These are phyloP conservation scores for Decapterus maruadsi DNA, from an alignment of 2,797 vertebrate species.

Conservation along the genomic window DNA sequence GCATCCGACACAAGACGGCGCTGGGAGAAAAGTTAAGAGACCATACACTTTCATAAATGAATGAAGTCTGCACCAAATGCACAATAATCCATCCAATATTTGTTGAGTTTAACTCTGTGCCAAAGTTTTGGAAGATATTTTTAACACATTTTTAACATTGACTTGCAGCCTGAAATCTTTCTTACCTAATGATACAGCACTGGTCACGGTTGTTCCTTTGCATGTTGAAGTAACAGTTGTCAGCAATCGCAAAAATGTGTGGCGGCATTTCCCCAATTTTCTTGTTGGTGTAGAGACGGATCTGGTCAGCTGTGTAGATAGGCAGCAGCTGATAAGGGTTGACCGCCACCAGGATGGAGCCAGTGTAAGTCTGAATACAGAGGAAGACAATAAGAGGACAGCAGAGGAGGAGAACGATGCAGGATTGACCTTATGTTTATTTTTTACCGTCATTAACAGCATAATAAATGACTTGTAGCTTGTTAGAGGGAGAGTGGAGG, in stretches of 20 bases:
- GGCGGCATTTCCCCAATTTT: slow-evolving; percentile 99
- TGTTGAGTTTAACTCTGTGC: not conserved
- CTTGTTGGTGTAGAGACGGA: slow-evolving; percentile 97
- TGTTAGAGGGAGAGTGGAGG: too few species aligned
- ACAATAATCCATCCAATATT: not conserved
- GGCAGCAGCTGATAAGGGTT: slow-evolving; percentile 98
- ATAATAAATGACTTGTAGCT: too few species aligned
- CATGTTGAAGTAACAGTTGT: slow-evolving; percentile 99
- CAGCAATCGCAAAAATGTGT: slow-evolving; percentile 97
- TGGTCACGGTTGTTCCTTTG: slow-evolving; percentile 96
- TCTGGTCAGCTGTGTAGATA: slow-evolving; percentile 97
- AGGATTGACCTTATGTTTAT: too few species aligned
- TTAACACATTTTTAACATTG: too few species aligned
- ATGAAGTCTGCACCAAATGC: not conserved
- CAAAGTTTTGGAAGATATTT: not conserved
- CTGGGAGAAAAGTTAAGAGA: not conserved
- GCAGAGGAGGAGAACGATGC: too few species aligned
- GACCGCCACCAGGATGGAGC: slow-evolving; percentile 97
- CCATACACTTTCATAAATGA: not conserved
- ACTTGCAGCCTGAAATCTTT: not conserved
- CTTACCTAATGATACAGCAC: slow-evolving; percentile 97
- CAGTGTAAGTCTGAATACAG: slow-evolving; percentile 91
- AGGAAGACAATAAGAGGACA: slow-evolving; percentile 18
- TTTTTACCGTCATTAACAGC: too few species aligned
- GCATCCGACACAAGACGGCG: not conserved